Conservation (phyloP, 2,888 invertebrate species). For the Chaitophorus viminalis region DNA sequence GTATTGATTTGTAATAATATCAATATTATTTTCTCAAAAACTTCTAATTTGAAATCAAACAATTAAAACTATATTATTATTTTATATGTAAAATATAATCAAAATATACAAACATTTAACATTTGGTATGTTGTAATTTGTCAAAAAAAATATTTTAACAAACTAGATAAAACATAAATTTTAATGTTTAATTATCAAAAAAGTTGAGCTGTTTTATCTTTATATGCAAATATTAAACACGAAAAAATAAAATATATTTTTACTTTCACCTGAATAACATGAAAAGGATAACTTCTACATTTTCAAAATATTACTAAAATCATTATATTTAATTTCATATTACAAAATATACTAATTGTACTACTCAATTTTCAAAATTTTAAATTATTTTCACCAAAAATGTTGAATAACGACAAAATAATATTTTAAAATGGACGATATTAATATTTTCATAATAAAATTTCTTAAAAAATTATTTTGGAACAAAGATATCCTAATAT, state of each 20-base stretch:
- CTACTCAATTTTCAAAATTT: background rate
- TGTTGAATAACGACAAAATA: too few species aligned
- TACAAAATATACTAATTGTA: background rate
- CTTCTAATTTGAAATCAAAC: too few species aligned
- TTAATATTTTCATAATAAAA: too few species aligned
- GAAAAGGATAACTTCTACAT: background rate
- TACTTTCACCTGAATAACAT: background rate
- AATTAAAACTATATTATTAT: too few species aligned
- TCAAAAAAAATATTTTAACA: background rate
- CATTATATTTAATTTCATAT: background rate
- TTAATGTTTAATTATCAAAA: background rate
- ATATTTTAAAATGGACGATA: too few species aligned
- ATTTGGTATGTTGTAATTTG: too few species aligned
- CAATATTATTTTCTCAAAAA: too few species aligned
- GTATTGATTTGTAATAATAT: too few species aligned
- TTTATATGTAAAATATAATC: too few species aligned
- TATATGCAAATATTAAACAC: background rate
- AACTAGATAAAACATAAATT: background rate
- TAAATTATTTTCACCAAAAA: too few species aligned
- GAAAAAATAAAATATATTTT: background rate
- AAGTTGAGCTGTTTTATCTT: background rate
- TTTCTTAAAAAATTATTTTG: background rate
- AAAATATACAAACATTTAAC: too few species aligned
- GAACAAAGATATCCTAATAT: background rate
- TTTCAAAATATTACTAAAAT: background rate